Base-by-base conservation (phyloP, 2,797 vertebrate species). In the Serranus cabrilla region DNA sequence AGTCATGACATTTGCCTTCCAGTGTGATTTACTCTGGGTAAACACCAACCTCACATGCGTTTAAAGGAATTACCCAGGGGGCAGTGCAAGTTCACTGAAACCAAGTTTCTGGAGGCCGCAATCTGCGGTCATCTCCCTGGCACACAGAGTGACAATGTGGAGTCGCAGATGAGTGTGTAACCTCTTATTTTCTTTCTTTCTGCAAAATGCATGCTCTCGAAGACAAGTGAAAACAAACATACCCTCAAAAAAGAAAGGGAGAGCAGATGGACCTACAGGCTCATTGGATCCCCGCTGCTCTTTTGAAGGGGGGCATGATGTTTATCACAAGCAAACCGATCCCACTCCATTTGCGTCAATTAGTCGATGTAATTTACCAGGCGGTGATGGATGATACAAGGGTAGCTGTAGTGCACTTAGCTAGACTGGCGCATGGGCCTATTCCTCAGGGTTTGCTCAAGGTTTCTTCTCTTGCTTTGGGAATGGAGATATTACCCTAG, bases 101-200 rank as follows among this genome's bases (percentile, higher is more conserved):
- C 56, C 58, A 68, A 74, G 56, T 81, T 65, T 49, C 49, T 5
- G 46, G 71, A 83, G 81, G 76, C 85, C 70, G 20, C 47, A 70
- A 84, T 82, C 84, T 80, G 77, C 11, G 55, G 84, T 79, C 55
- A 39, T 34, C 37, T 74, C 11, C 47, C 73, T 77, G 74, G 78
- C 73, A 20, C 31, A 59, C 45, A 37, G 55, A 74, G 75, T 76
- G 80, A 89, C 85, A 76, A 67, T 63, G 43, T 82, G 43, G 69
- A 78, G 63, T 56, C 25, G 20, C 39, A 79, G 8, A 81, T 78
- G 40, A 59, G 68, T 42, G 57, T 70, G 72, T 69, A 87, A 80
- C 79, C 75, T 78, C 61, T 79, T 68, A 52, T 78, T 88, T 84
- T 78, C 45, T 81, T 65, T 80, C 55, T 71, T 23, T 74, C 47